These are phyloP conservation scores for Poecilus cupreus DNA, from an alignment of 2,888 invertebrate genomes.

Conservation along the genomic window DNA sequence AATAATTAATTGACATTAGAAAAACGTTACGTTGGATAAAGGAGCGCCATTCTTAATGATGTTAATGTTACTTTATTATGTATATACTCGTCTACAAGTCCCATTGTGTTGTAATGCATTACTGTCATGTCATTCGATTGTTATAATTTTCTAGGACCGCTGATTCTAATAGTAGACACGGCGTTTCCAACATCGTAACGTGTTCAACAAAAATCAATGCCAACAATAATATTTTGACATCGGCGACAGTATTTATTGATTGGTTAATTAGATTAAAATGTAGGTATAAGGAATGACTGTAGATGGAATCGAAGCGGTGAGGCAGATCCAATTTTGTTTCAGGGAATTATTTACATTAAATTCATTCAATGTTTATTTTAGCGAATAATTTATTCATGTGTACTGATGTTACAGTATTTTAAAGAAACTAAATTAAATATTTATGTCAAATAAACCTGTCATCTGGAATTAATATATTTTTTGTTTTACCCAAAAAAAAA, in stretches of 20 bases:
- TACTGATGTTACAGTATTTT: too few species aligned
- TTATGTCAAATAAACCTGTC: too few species aligned
- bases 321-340: not conserved
- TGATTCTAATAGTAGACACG: conserved; percentile 32
- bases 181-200: not conserved
- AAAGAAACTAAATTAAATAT: too few species aligned
- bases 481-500: too few species aligned
- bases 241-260: not conserved
- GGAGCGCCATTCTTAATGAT: conserved; percentile 1
- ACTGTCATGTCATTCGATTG: conserved; percentile 41
- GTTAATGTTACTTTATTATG: not conserved
- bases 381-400: too few species aligned
- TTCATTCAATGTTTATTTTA: too few species aligned
- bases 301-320: not conserved
- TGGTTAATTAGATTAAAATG: conserved; percentile 20
- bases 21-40: not conserved
- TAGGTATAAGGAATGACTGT: not conserved
- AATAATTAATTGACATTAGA: not conserved
- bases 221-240: conserved; percentile 35
- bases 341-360: too few species aligned
- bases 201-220: conserved; percentile 10
- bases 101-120: conserved; percentile 18
- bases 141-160: conserved; percentile 22
- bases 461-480: too few species aligned
- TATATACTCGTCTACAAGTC: not conserved